Base-by-base conservation (phyloP, 2,888 invertebrate genomes). In the Hirtodrosophila histrioides region DNA sequence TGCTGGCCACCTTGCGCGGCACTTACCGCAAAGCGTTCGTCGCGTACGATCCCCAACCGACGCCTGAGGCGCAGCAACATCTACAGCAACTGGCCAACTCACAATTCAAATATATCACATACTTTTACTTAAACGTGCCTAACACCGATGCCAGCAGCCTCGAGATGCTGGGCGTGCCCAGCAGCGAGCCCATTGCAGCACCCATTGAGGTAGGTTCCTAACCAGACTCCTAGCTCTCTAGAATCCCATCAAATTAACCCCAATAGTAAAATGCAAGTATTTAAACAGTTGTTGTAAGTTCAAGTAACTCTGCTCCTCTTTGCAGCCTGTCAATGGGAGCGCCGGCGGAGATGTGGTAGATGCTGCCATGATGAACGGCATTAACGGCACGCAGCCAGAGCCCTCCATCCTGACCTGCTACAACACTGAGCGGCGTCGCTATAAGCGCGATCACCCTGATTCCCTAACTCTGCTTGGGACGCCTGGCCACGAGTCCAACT, bases 121-220 rank as follows among this genome's bases (percentile, higher is more conserved):
- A 93, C 69, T 89, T 95, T 56, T 93, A 93, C 82, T 90, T 95
- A 50, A 91, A 93, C 71, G 92, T 95, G 66, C 95, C 95, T 9
- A 93, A 94, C 69, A 93, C 93, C 12, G 93, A 93, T 87, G 92
- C 93, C 89, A 93, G 94, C 93, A 92, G 91, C 82, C 90, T 89
- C 31, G 90, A 91, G 51, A 75, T 90, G 33, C 62, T 90, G 49
- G 88, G 90, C 31, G 91, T 94, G 78, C 94, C 94, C n/a, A 89
- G 92, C 33, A 78, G 77, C 27, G 90, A 90, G 49, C 53, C 62
- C 7, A 69, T 75, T 12, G 65, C 72, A 46, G 60, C 72, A 4
- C 69, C 84, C 4, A 40, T 74, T 41, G 79, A 81, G 69, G 75
- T 76, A 65, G 17, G 78, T 57, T 29, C 5, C 3, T 24, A n/a